Conservation (phyloP, 1,140 invertebrate species). For the Lasioglossum baleicum region DNA sequence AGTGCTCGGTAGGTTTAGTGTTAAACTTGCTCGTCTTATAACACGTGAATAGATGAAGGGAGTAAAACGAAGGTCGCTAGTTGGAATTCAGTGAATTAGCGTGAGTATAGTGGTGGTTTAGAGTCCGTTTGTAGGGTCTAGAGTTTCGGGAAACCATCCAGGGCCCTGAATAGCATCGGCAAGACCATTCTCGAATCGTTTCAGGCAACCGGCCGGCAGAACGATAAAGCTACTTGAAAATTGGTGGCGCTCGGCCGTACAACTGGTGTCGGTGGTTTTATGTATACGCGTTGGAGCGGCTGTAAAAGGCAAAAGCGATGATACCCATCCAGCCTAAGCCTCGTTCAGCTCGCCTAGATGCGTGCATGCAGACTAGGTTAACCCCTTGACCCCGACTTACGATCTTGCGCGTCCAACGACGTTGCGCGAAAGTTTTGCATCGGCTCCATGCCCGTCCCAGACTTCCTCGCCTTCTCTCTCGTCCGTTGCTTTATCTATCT, state of each 20-base stretch:
- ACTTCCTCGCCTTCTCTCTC: slow-evolving; percentile 16
- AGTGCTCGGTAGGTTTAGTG: too few species aligned
- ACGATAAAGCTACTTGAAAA: slow-evolving; percentile 51
- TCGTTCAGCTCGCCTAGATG: slow-evolving; percentile 49
- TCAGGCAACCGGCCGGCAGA: not conserved
- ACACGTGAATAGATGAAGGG: too few species aligned
- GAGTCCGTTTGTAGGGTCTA: not conserved
- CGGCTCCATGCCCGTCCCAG: slow-evolving; percentile 17
- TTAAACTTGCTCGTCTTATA: too few species aligned
- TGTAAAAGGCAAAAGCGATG: slow-evolving; percentile 54
- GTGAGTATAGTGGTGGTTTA: not conserved
- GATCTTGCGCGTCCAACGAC: slow-evolving; percentile 46
- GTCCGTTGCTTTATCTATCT: slow-evolving; percentile 16
- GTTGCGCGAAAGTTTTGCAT: slow-evolving; percentile 51
- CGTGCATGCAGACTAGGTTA: slow-evolving; percentile 58
- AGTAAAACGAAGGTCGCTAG: too few species aligned
- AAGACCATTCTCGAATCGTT: not conserved
- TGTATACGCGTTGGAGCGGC: slow-evolving; percentile 32
- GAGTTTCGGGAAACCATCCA: not conserved
- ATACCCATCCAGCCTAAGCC: slow-evolving; percentile 51
- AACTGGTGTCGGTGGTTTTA: slow-evolving; percentile 42
- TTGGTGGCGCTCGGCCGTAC: slow-evolving; percentile 38
- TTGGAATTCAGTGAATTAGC: not conserved
- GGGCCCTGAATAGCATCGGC: not conserved
- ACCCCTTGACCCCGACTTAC: slow-evolving; percentile 61